These are phyloP conservation scores for Diadema setosum DNA, from an alignment of 35 echinoderm and acorn worm species.

Conservation along the genomic window DNA sequence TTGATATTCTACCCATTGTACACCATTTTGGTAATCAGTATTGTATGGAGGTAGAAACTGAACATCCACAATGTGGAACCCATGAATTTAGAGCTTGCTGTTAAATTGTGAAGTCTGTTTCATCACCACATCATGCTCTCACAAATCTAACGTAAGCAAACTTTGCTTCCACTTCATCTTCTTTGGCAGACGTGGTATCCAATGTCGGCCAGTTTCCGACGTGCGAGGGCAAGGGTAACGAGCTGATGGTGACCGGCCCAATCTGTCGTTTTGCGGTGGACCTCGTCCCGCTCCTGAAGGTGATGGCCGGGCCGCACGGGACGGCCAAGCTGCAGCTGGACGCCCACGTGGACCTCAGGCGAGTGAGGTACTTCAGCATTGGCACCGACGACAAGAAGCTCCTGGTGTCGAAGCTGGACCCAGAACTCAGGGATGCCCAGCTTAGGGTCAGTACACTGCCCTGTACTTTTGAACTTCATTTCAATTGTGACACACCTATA, in stretches of 20 bases:
- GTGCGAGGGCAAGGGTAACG: constrained; percentile 9
- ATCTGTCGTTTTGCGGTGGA: constrained; percentile 82
- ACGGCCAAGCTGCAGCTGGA: constrained; percentile 57
- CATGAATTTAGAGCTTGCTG: too few relatives aligned
- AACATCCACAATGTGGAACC: too few relatives aligned
- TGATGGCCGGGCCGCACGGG: constrained; percentile 82
- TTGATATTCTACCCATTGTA: too few relatives aligned
- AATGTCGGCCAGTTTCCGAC: constrained; percentile 85
- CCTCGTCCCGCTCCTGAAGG: constrained; percentile 56
- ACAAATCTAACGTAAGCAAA: too few relatives aligned
- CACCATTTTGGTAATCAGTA: too few relatives aligned
- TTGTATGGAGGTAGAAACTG: too few relatives aligned
- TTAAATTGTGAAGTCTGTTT: too few relatives aligned
- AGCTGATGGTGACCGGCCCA: constrained; percentile 68
- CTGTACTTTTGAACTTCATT: too few relatives aligned
- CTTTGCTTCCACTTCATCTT: neutral
- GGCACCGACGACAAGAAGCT: constrained; percentile 42
- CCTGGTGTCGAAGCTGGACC: constrained; percentile 58
- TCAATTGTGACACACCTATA: too few relatives aligned
- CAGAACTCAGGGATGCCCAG: constrained; percentile 65
- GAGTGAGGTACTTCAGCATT: constrained; percentile 70
- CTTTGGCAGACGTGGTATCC: constrained; percentile 45
- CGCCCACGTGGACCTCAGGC: constrained; percentile 59
- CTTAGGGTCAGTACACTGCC: constrained; percentile 75
- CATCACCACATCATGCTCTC: too few relatives aligned